Evolutionary conservation across 64 coral and sea anemone species (phyloP), one percentile per base, ranked within the genome.

Genomic region (Stichodactyla mertensii): DNA sequence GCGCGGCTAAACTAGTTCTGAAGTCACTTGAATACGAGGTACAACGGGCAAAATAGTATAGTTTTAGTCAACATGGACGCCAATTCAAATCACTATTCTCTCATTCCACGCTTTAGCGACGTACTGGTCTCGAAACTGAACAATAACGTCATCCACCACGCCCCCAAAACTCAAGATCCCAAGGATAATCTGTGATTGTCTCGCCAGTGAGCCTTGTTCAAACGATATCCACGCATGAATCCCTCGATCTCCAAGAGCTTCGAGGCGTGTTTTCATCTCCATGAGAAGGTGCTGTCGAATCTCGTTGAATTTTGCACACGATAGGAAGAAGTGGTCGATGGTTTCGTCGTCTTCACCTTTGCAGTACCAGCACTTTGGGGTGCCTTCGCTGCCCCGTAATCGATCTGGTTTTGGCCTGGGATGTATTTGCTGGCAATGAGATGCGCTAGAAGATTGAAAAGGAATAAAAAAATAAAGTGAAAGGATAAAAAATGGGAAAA

Each of bases 51-150:
- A 45, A 45, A 45, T 0, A 0, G 36, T 45, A 45, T 45, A 45
- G 36, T 45, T 45, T 45, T 2, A 45, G 36, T 1, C 1, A 45
- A 45, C 36, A 45, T 45, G 36, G 36, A 45, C 1, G 36, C 36
- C 1, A 45, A 45, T 45, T 88, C 71, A 96, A 71, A 96, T 96
- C 15, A 96, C 94, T 57, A 96, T 90, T 58, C 94, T 83, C 18
- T 92, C 94, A 56, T 92, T 96, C 94, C 94, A 96, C 59, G 94
- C 94, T 84, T 89, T 93, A 12, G 94, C 91, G 4, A 88, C 90
- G 22, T 92, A 96, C 53, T 96, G 87, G 20, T 77, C 87, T 31
- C 94, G 88, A 54, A 96, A 96, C 54, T 93, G 91, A 54, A 69
- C 85, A 57, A 96, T 93, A 27, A 89, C 94, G 16, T 92, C 91